Conservation (phyloP, 2,888 invertebrate genomes). For the Pandemis heparana region DNA sequence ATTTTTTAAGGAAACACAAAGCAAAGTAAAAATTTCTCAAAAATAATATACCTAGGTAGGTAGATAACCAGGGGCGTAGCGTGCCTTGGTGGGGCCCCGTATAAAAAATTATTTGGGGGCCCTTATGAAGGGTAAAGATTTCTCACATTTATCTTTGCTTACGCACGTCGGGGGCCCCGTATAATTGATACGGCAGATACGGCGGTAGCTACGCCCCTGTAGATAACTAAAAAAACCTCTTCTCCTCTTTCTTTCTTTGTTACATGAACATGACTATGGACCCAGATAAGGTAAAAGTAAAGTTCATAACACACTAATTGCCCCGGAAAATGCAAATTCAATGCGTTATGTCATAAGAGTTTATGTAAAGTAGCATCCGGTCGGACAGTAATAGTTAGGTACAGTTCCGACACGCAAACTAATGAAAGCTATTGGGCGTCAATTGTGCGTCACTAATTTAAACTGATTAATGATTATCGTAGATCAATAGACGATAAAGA, state of each 20-base stretch:
- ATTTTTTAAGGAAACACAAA: too few species aligned
- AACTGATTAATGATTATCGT: neutral
- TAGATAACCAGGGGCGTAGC: too few species aligned
- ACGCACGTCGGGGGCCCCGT: too few species aligned
- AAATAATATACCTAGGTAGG: too few species aligned
- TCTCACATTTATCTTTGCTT: too few species aligned
- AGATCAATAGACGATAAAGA: neutral
- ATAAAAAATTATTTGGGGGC: too few species aligned
- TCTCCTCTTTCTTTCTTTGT: neutral
- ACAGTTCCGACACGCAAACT: constrained; percentile 20
- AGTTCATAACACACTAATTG: neutral
- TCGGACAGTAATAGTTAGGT: constrained; percentile 14
- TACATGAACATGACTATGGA: constrained; percentile 2
- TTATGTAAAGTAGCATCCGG: constrained; percentile 26
- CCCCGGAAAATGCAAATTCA: constrained; percentile 5
- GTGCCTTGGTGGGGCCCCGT: too few species aligned
- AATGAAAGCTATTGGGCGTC: constrained; percentile 2
- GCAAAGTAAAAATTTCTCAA: too few species aligned
- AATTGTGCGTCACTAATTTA: constrained; percentile 32
- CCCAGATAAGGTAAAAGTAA: neutral
- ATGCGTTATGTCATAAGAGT: constrained; percentile 18
- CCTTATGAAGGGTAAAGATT: too few species aligned
- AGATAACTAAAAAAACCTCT: too few species aligned
- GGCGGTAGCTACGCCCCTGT: too few species aligned
- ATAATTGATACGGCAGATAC: too few species aligned